Percentiles rank a stretch among this genome's conserved stretches.
These are phyloP conservation scores for Aleiodes leptofemur DNA, from an alignment of 2,888 invertebrate genomes.

Conservation along the genomic window DNA sequence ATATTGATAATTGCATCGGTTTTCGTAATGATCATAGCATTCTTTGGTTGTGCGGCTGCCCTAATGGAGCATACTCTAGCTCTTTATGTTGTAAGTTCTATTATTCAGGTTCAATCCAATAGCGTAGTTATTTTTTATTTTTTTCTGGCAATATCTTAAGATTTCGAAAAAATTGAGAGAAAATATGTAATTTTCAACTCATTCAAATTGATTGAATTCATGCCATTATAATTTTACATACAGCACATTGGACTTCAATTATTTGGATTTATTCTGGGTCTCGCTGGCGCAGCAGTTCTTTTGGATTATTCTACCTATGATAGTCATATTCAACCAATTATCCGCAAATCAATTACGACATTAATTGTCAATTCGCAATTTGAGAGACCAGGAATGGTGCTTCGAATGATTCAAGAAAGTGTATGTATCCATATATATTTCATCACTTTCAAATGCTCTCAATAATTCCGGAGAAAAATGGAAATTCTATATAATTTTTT, in stretches of 20 bases:
- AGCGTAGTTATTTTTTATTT: no score
- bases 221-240: conserved; percentile 61
- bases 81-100: conserved; percentile 82
- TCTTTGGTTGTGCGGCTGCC: conserved; percentile 90
- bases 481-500: background rate
- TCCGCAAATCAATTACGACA: conserved; percentile 82
- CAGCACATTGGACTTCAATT: conserved; percentile 87
- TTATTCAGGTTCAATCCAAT: no score
- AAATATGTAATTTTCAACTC: background rate
- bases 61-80: conserved; percentile 84
- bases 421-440: conserved; percentile 76
- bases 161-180: no score
- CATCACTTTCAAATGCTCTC: background rate
- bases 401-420: conserved; percentile 90
- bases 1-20: conserved; percentile 85
- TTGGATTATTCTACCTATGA: conserved; percentile 88
- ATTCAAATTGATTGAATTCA: background rate
- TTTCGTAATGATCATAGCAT: conserved; percentile 85
- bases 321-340: conserved; percentile 87
- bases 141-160: no score
- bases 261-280: conserved; percentile 82
- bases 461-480: background rate
- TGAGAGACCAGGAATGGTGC: conserved; percentile 81
- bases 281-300: conserved; percentile 86
- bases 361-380: conserved; percentile 88